These are phyloP conservation scores for Agonopterix heracliana DNA, from an alignment of 2,888 invertebrate species.

Conservation along the genomic window DNA sequence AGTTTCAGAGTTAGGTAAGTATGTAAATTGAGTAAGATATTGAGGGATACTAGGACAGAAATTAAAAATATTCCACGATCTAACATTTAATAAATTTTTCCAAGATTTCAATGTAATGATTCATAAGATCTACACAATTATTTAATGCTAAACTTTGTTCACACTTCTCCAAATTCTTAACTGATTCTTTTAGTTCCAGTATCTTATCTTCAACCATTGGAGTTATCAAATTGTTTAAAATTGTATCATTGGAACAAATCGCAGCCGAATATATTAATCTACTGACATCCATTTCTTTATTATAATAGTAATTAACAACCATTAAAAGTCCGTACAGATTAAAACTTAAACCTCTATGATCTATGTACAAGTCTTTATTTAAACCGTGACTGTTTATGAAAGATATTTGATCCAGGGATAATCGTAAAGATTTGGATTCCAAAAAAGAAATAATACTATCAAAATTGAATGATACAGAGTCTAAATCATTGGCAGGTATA, in stretches of 20 bases:
- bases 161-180: slow-evolving; percentile 40
- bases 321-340: slow-evolving; percentile 75
- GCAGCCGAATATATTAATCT: slow-evolving; percentile 64
- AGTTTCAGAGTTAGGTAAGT: neutral
- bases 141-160: slow-evolving; percentile 46
- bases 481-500: slow-evolving; percentile 80
- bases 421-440: slow-evolving; percentile 36
- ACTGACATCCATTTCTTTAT: slow-evolving; percentile 52
- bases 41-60: neutral
- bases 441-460: slow-evolving; percentile 68
- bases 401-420: slow-evolving; percentile 76
- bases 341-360: slow-evolving; percentile 79
- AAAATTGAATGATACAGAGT: slow-evolving; percentile 78
- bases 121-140: slow-evolving; percentile 65
- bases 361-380: slow-evolving; percentile 78
- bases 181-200: slow-evolving; percentile 37
- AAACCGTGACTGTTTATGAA: slow-evolving; percentile 80
- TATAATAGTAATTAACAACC: slow-evolving; percentile 65
- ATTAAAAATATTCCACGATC: slow-evolving; percentile 15
- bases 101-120: slow-evolving; percentile 64
- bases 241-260: slow-evolving; percentile 51
- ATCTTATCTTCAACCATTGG: slow-evolving; percentile 54
- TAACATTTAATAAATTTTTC: slow-evolving; percentile 72
- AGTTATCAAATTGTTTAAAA: slow-evolving; percentile 51
- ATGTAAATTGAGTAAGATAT: neutral